These are phyloP conservation scores for Machaerirhynchus nigripectus DNA, from an alignment of 2,113 vertebrate genomes.

Conservation along the genomic window DNA sequence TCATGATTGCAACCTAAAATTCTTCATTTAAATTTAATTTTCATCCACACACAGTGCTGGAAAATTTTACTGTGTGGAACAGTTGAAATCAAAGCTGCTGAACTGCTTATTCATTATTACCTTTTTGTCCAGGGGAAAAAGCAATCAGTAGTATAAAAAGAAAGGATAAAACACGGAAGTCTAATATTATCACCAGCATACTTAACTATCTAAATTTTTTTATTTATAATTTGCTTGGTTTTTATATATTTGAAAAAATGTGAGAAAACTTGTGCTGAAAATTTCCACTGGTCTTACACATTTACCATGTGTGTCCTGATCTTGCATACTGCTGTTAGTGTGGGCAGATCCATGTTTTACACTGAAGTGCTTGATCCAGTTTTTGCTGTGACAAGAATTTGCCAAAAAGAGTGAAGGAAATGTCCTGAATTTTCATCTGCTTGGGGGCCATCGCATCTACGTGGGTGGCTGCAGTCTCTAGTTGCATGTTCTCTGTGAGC, in stretches of 20 bases:
- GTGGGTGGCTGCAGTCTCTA: neutral
- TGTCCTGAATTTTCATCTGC: conserved; percentile 14
- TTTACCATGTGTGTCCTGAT: neutral
- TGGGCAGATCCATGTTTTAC: neutral
- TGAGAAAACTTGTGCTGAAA: neutral
- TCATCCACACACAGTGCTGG: accelerated
- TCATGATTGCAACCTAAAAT: neutral
- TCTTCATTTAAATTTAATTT: neutral
- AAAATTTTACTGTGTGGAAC: neutral
- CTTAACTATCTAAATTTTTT: neutral
- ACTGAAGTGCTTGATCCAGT: neutral
- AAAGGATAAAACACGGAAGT: neutral
- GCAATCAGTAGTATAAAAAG: neutral
- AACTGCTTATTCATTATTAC: neutral
- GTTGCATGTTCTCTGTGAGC: neutral
- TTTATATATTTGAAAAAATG: neutral
- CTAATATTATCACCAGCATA: neutral
- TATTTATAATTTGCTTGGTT: neutral
- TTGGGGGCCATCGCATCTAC: neutral
- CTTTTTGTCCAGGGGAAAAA: neutral
- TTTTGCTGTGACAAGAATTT: neutral
- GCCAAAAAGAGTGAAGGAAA: neutral
- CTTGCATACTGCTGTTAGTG: neutral
- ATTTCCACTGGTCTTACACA: neutral
- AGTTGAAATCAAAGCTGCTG: neutral